Evolutionary conservation across 2,888 invertebrate species (phyloP), one percentile per base, ranked within the genome.

Genomic region (Trachelus troglodyta): DNA sequence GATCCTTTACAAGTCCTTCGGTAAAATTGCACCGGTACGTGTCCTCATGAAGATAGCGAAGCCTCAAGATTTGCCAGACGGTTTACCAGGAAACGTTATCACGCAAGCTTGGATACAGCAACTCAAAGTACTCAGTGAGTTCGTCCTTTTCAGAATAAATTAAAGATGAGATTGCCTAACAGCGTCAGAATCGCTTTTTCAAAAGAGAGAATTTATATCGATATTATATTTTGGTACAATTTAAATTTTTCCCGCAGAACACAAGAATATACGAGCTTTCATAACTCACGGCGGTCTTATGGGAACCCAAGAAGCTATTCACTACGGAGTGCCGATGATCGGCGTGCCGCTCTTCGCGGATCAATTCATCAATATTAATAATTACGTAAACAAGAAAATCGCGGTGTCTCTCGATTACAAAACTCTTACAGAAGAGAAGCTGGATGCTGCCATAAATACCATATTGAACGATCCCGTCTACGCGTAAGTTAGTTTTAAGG

Each of bases 181-280:
- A 4, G 15, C 4, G 4, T 1, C 1, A 15, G 4, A 15, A 40
- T 1, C 4, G 4, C 40, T 40, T 4, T 4, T 11, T 34, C 33
- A 3, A 33, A 2, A 37, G 3, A 37, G 12, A 4, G 1, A 12
- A 37, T 1, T 37, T 12, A 15, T 4, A 37, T 73, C 3, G 15
- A 37, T 12, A 15, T 12, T 37, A 37, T 37, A 37, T 33, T 37
- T 37, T 37, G 1, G 12, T 37, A 12, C 1, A 4, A 37, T 37
- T 12, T 12, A 4, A 4, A 6, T 4, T 37, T 15, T 31, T 35
- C 33, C 15, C 69, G 0, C 77, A 86, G 86, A 79, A 1, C 92
- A 92, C 78, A 89, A 87, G 11, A 91, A 92, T 71, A 88, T 90
- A 0, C 86, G 86, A 71, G 90, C 90, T 11, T 92, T 87, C 33